Evolutionary conservation across 2,797 vertebrate species (phyloP).

Genomic region (Brotula barbata): DNA sequence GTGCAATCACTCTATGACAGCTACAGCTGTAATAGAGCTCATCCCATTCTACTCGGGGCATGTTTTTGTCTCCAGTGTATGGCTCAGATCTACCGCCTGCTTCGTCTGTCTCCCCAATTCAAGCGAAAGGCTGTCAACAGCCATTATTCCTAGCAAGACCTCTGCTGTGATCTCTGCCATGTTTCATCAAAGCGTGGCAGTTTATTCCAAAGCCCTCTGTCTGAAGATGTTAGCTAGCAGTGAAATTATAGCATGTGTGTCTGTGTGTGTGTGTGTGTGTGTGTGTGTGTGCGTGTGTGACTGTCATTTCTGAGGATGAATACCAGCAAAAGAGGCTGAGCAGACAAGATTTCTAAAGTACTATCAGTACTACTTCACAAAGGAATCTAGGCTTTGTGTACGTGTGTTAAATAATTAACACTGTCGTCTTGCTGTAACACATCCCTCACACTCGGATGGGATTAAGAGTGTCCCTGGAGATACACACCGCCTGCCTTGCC

Average conservation of each 20-base stretch:
- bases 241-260: slow-evolving; percentile 54
- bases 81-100: slow-evolving; percentile 58
- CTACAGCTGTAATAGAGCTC: slow-evolving; percentile 54
- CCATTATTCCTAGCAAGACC: slow-evolving; percentile 73
- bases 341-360: slow-evolving; percentile 50
- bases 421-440: slow-evolving; percentile 58
- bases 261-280: slow-evolving; percentile 24
- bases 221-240: slow-evolving; percentile 66
- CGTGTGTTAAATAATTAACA: slow-evolving; percentile 73
- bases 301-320: slow-evolving; percentile 48
- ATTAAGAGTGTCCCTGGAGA: slow-evolving; percentile 66
- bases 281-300: slow-evolving; percentile 27
- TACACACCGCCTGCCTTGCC: slow-evolving; percentile 25
- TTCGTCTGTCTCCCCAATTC: slow-evolving; percentile 43
- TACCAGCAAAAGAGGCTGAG: slow-evolving; percentile 58
- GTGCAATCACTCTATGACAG: slow-evolving; percentile 51
- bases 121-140: slow-evolving; percentile 69
- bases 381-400: slow-evolving; percentile 20
- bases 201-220: slow-evolving; percentile 70
- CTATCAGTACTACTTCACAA: slow-evolving; percentile 44
- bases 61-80: slow-evolving; percentile 60
- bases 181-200: slow-evolving; percentile 71
- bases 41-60: slow-evolving; percentile 53
- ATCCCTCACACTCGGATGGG: slow-evolving; percentile 68
- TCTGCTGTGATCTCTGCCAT: slow-evolving; percentile 76